A percentile compares a stretch with the other conserved stretches of the same genome.
phyloP scores from a whole-genome alignment of 2,113 vertebrate species.

The Psettodes erumei region DNA sequence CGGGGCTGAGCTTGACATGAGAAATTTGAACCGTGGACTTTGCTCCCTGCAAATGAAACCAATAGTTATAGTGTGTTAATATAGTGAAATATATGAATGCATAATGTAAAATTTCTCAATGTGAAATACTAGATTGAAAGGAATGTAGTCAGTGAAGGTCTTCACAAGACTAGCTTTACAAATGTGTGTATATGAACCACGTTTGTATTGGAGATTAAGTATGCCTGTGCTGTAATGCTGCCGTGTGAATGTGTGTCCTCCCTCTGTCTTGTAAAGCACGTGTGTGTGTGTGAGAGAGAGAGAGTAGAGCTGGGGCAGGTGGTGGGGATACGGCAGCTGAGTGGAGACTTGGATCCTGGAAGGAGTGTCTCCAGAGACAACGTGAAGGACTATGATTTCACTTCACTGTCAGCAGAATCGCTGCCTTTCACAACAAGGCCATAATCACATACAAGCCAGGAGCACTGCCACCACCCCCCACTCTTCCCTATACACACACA shows the following conservation, averaged over 20 bases:
- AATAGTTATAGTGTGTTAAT: too few species aligned
- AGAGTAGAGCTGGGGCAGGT: conserved; percentile 42
- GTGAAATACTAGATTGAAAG: not conserved
- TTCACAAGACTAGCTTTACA: not conserved
- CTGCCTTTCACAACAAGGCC: conserved; percentile 11
- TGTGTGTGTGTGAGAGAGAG: conserved; percentile 3
- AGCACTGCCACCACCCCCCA: not conserved
- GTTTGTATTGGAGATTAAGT: not conserved
- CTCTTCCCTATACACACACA: not conserved
- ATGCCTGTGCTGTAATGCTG: conserved; percentile 1
- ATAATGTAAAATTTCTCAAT: not conserved
- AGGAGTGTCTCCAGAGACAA: conserved; percentile 29
- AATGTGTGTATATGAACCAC: not conserved
- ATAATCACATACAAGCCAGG: conserved; percentile 28
- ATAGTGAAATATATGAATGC: not conserved
- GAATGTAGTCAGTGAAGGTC: not conserved
- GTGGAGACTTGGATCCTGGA: not conserved
- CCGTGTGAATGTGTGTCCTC: not conserved
- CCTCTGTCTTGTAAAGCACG: not conserved
- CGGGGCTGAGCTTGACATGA: not conserved
- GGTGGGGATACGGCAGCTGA: conserved; percentile 35
- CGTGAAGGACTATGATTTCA: conserved; percentile 49
- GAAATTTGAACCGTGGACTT: too few species aligned
- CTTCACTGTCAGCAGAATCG: conserved; percentile 21
- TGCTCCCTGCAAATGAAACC: too few species aligned